Base-by-base conservation (phyloP, 2,797 vertebrate genomes). In the Podargus strigoides region DNA sequence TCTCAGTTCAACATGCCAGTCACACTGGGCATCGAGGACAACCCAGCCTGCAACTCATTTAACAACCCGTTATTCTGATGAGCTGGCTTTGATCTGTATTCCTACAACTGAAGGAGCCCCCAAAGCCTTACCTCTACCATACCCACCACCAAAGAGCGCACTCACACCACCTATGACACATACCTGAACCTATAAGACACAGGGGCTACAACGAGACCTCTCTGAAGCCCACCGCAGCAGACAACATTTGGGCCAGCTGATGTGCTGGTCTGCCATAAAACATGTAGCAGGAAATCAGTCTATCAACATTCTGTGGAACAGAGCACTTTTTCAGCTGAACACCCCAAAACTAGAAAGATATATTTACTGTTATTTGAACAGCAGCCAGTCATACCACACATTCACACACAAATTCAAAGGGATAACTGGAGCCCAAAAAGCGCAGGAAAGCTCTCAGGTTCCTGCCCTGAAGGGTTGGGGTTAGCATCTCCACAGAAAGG, bases 311-410 rank as follows among this genome's bases (percentile, higher is more conserved):
- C 15, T 7, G 1, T 5, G 11, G 3, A 37, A 92, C 22, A 7
- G 28, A 14, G 3, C 36, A 5, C 30, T 62, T 37, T 34, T n/a
- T 32, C 44, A 87, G 32, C 64, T 74, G 14, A 62, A 90, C 85
- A 22, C 1, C 20, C 17, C 1, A 11, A 37, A 42, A 3, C 2
- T n/a, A n/a, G n/a, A 10, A n/a, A 26, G 3, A 3, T 0, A 0
- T 8, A 23, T 14, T 32, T 9, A 12, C 24, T 7, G 9, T 2
- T 18, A 24, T 58, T n/a, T 21, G 7, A 85, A 12, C 37, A 24
- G 32, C 55, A 50, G 41, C 32, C 14, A 0, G 41, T 36, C 59
- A 55, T 46, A 12, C 1, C 4, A n/a, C 19, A 12, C 21, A 32
- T 0, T 2, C 34, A 56, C 6, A 12, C 14, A 36, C 4, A 7